phyloP scores from a whole-genome alignment of 2,113 vertebrate species.

The Bufo bufo region DNA sequence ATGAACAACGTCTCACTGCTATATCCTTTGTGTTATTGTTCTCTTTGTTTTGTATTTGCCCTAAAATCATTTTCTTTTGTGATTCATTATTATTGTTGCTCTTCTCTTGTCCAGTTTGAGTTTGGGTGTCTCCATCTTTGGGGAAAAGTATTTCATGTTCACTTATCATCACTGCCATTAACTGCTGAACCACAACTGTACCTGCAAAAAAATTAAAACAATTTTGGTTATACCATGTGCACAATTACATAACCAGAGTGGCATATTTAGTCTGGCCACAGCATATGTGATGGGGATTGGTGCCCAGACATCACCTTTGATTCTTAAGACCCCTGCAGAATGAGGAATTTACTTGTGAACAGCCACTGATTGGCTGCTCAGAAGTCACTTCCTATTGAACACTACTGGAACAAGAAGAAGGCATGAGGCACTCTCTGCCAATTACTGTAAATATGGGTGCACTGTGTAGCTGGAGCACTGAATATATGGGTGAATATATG shows the following conservation, averaged over 20 bases:
- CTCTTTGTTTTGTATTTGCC: constrained; percentile 84
- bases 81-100: constrained; percentile 87
- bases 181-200: constrained; percentile 92
- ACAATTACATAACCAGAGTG: not conserved
- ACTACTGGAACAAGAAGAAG: not conserved
- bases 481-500: not conserved
- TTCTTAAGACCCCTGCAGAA: no score
- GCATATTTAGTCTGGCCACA: not conserved
- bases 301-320: not conserved
- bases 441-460: not conserved
- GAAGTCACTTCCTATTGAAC: not conserved
- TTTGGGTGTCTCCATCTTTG: constrained; percentile 73
- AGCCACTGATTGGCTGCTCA: not conserved
- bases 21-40: constrained; percentile 83
- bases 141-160: constrained; percentile 87
- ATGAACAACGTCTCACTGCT: constrained; percentile 79
- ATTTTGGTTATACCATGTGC: not conserved
- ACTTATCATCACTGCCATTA: constrained; percentile 96
- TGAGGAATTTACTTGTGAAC: not conserved
- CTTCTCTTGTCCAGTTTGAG: constrained; percentile 68
- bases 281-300: not conserved
- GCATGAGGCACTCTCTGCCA: no score
- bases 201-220: constrained; percentile 69
- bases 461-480: not conserved
- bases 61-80: constrained; percentile 69